A percentile compares a stretch with the other conserved stretches of the same genome.
Evolutionary conservation across 1,140 invertebrate genomes (phyloP).

Genomic region (Pseudomyrmex sp.): DNA sequence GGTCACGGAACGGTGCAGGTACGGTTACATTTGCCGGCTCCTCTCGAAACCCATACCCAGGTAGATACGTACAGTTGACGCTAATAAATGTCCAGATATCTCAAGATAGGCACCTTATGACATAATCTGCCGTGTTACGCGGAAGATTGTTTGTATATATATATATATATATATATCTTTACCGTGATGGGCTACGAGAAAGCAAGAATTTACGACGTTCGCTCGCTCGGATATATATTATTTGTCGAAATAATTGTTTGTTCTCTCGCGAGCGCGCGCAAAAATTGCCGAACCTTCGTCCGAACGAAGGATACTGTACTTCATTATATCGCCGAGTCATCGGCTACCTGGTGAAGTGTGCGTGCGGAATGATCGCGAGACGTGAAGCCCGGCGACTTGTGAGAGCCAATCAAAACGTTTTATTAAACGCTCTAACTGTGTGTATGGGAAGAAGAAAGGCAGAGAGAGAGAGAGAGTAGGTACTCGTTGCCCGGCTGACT

Average conservation of each 20-base stretch:
- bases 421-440: conserved; percentile 62
- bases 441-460: conserved; percentile 37
- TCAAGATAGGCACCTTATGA: not conserved
- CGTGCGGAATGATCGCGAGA: conserved; percentile 71
- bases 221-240: not conserved
- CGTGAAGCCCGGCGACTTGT: conserved; percentile 73
- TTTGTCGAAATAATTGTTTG: conserved; percentile 36
- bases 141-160: not conserved
- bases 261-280: not conserved
- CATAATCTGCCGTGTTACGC: conserved; percentile 17
- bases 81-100: conserved; percentile 26
- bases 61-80: not conserved
- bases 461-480: not conserved
- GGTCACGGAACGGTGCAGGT: conserved; percentile 75
- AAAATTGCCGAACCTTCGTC: conserved; percentile 42
- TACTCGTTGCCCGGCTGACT: not conserved
- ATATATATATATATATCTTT: not conserved
- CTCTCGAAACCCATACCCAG: not conserved
- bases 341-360: conserved; percentile 79
- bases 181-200: not conserved
- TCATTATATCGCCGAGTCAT: conserved; percentile 76
- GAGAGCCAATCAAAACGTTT: conserved; percentile 77
- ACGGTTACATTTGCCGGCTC: conserved; percentile 71
- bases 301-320: conserved; percentile 50
- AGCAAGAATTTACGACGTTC: not conserved